phyloP scores from a whole-genome alignment of 2,113 vertebrate species.

The Cochlearius cochlearius region DNA sequence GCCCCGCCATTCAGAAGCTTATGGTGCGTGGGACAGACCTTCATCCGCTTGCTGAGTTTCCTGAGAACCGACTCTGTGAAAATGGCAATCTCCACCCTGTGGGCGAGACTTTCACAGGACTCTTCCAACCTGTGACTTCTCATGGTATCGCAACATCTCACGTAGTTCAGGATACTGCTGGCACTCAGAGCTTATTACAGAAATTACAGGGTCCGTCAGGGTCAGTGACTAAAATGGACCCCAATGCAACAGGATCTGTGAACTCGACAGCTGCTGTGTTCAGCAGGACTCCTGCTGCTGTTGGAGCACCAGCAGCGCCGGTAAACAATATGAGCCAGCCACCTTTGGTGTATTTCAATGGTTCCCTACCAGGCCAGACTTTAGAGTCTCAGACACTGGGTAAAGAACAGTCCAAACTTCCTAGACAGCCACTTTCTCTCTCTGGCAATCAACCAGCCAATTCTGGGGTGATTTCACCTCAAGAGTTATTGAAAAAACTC shows the following conservation, averaged over 20 bases:
- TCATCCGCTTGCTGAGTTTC: conserved; percentile 81
- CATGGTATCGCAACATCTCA: background rate
- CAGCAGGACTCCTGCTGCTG: conserved; percentile 16
- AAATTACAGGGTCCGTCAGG: conserved; percentile 39
- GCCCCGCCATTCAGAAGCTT: conserved; percentile 91
- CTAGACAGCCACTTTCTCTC: conserved; percentile 15
- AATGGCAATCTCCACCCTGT: conserved; percentile 54
- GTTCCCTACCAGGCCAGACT: conserved; percentile 44
- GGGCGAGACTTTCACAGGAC: conserved; percentile 70
- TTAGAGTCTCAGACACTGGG: conserved; percentile 6
- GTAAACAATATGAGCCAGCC: conserved; percentile 14
- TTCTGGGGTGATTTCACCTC: conserved; percentile 81
- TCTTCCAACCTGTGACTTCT: conserved; percentile 71
- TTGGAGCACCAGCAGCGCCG: background rate
- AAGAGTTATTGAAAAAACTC: conserved; percentile 87
- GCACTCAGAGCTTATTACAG: conserved; percentile 59
- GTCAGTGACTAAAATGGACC: background rate
- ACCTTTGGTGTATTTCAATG: conserved; percentile 71
- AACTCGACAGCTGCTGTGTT: background rate
- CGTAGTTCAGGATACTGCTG: background rate
- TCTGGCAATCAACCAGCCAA: conserved; percentile 35
- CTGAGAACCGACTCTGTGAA: conserved; percentile 78
- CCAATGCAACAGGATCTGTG: background rate
- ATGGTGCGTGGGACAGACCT: conserved; percentile 81
- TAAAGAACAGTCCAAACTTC: conserved; percentile 56